Evolutionary conservation across 1,140 invertebrate species (phyloP).

Genomic region (Drosophila teissieri): DNA sequence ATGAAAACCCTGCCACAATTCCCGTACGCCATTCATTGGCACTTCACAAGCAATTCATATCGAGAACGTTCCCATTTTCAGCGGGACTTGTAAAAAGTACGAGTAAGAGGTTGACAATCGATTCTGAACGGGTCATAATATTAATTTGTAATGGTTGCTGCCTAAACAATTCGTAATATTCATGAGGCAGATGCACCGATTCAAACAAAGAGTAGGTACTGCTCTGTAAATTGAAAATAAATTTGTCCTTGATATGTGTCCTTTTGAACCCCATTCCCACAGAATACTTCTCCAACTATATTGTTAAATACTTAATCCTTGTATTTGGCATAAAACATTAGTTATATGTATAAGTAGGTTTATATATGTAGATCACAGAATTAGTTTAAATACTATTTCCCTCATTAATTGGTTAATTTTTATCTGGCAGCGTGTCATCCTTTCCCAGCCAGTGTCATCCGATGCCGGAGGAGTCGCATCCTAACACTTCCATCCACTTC

Average conservation of each 20-base stretch:
- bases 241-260: not conserved
- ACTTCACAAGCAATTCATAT: constrained; percentile 71
- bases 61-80: constrained; percentile 24
- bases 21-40: constrained; percentile 75
- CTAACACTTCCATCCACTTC: constrained; percentile 9
- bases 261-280: not conserved
- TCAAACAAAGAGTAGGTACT: not conserved
- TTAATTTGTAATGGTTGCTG: constrained; percentile 50
- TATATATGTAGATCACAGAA: no score
- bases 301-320: not conserved
- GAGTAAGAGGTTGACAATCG: constrained; percentile 56
- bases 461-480: constrained; percentile 4
- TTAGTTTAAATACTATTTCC: no score
- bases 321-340: no score
- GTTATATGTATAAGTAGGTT: no score
- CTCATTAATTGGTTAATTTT: no score
- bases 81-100: constrained; percentile 1
- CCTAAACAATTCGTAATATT: constrained; percentile 3
- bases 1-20: constrained; percentile 63
- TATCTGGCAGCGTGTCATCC: not conserved
- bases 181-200: constrained; percentile 47
- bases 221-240: not conserved
- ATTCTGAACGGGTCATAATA: constrained; percentile 62
- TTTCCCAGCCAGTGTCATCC: not conserved
- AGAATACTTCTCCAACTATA: not conserved